These are phyloP conservation scores for rabbit (Oryctolagus cuniculus) DNA, from an alignment of 2,113 vertebrate genomes.

Conservation along the genomic window mOryCun1.1 NC_091433.1:35227001-35227500, in stretches of 20 bases:
- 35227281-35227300: background rate
- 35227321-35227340: background rate
- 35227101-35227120: background rate
- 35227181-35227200: background rate
- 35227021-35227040: background rate
- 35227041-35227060: background rate
- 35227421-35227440: conserved; percentile 27
- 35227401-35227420: background rate
- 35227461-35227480: background rate
- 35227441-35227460: conserved; percentile 7
- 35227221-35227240: background rate
- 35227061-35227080: background rate
- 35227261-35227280: no score
- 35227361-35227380: background rate
- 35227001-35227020: background rate
- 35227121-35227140: background rate
- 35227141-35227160: background rate
- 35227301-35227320: background rate
- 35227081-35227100: background rate
- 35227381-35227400: background rate
- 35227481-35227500: background rate
- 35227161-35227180: no score
- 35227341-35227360: background rate
- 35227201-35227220: no score
- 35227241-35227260: background rate